phyloP scores from a whole-genome alignment of 2,888 invertebrate species.

The Eumerus sabulonum region DNA sequence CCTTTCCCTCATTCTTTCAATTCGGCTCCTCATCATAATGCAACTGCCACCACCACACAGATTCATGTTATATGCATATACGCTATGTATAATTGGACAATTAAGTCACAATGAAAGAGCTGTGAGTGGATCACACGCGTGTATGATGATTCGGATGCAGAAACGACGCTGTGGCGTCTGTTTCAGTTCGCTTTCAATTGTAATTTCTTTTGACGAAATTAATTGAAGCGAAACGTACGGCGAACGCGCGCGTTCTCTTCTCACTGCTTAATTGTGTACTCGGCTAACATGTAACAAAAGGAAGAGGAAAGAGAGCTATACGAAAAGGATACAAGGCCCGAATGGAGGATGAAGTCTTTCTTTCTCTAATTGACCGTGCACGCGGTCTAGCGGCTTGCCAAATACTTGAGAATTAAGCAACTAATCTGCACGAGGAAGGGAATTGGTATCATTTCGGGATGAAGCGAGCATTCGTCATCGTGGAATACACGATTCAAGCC shows the following conservation, averaged over 20 bases:
- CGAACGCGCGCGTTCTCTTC: constrained; percentile 20
- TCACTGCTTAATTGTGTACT: constrained; percentile 50
- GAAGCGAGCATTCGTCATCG: constrained; percentile 21
- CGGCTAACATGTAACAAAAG: constrained; percentile 28
- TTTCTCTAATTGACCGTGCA: constrained; percentile 59
- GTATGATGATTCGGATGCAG: constrained; percentile 33
- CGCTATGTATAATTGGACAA: constrained; percentile 60
- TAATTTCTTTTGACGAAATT: constrained; percentile 66
- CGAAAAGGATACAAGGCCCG: constrained; percentile 35
- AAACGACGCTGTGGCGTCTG: constrained; percentile 36
- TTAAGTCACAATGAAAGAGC: constrained; percentile 63
- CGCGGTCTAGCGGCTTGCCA: constrained; percentile 22
- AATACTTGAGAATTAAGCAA: constrained; percentile 51
- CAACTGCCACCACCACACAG: constrained; percentile 41
- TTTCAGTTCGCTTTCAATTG: constrained; percentile 57
- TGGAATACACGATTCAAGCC: neutral
- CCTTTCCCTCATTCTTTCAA: constrained; percentile 14
- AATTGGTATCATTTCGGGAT: constrained; percentile 10
- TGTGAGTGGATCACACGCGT: constrained; percentile 66
- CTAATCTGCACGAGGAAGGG: constrained; percentile 21
- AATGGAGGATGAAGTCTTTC: constrained; percentile 30
- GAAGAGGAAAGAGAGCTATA: neutral
- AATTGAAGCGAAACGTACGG: constrained; percentile 61
- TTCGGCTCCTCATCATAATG: neutral
- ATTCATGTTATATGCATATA: constrained; percentile 12